Evolutionary conservation across 1,140 invertebrate genomes (phyloP).

Genomic region (Calosoma granatense): DNA sequence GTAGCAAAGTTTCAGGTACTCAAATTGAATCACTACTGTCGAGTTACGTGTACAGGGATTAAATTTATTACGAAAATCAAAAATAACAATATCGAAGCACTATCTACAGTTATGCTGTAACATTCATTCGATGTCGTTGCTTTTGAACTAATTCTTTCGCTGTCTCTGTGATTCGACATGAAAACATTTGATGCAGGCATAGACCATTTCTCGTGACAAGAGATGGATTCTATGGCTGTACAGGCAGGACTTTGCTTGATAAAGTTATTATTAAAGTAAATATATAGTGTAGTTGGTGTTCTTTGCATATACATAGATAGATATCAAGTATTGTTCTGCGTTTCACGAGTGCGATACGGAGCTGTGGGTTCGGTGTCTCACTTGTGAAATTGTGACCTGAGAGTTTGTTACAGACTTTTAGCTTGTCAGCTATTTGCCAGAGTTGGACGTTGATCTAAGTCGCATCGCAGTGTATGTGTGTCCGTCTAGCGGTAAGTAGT

Average conservation of each 20-base stretch:
- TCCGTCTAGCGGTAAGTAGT: background rate
- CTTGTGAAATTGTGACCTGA: slow-evolving; percentile 42
- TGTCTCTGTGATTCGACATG: no score
- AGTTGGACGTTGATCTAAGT: background rate
- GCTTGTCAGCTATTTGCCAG: slow-evolving; percentile 7
- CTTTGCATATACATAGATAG: no score
- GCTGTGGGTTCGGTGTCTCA: background rate
- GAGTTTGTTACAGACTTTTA: slow-evolving; percentile 56
- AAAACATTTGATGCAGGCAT: no score
- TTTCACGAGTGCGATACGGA: background rate
- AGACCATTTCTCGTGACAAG: slow-evolving; percentile 42
- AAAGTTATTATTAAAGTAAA: no score
- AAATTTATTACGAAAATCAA: no score
- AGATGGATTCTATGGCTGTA: slow-evolving; percentile 48
- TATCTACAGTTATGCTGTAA: no score
- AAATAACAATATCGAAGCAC: no score
- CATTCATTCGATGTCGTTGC: no score
- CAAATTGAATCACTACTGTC: slow-evolving; percentile 29
- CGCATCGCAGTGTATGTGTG: background rate
- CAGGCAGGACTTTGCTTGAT: slow-evolving; percentile 9
- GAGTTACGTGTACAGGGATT: no score
- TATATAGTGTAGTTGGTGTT: no score
- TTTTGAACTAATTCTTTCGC: no score
- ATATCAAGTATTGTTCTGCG: background rate
- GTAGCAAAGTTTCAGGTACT: slow-evolving; percentile 53